Evolutionary conservation across 2,888 invertebrate species (phyloP).

Genomic region (Melanargia galathea): DNA sequence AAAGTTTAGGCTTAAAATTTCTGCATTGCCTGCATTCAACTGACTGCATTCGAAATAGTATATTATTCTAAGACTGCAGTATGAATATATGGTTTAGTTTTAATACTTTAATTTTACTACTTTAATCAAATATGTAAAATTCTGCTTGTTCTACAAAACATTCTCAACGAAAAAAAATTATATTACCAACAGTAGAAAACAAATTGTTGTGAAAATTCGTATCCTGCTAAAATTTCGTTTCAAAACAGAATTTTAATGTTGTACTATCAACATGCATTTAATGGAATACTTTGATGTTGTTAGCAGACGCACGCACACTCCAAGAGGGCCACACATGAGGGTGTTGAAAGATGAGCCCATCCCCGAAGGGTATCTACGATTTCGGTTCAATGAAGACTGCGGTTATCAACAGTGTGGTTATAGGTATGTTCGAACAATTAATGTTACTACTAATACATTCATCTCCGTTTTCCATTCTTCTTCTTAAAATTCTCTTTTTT

Average conservation of each 20-base stretch:
- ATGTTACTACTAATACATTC: neutral
- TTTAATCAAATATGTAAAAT: too few species aligned
- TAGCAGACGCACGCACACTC: constrained; percentile 58
- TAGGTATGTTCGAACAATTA: constrained; percentile 53
- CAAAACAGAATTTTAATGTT: neutral
- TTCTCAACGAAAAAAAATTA: too few species aligned
- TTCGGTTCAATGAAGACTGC: constrained; percentile 95
- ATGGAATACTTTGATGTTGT: neutral
- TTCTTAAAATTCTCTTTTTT: too few species aligned
- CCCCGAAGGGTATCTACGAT: constrained; percentile 93
- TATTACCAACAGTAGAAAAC: too few species aligned
- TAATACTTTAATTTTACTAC: too few species aligned
- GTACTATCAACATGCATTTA: constrained; percentile 12
- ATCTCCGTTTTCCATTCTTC: too few species aligned
- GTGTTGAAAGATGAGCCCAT: constrained; percentile 94
- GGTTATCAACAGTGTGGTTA: constrained; percentile 95
- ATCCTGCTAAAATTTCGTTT: too few species aligned
- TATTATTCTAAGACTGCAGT: too few species aligned
- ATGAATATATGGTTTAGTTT: too few species aligned
- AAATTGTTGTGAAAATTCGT: too few species aligned
- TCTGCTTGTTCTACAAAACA: too few species aligned
- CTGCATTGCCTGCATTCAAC: neutral
- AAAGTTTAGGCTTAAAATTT: neutral
- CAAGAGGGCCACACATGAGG: constrained; percentile 83
- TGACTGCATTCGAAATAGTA: too few species aligned